Evolutionary conservation across 2,797 vertebrate species (phyloP).

Genomic region (Mormyrops boulengeri): DNA sequence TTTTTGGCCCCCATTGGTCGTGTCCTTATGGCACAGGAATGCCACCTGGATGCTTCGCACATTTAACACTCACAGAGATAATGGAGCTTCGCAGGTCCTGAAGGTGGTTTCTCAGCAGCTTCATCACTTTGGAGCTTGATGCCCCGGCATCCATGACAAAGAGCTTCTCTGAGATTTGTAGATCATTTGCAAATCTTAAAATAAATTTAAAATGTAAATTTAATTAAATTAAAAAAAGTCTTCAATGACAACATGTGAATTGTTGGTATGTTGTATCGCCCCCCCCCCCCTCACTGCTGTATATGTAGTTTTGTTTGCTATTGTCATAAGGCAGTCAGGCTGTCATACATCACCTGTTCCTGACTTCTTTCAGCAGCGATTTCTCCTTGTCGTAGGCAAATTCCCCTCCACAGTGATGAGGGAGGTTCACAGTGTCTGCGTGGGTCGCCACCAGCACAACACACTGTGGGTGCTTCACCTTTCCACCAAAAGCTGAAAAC

Average conservation of each 20-base stretch:
- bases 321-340: not conserved
- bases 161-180: conserved; percentile 83
- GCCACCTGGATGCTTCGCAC: not conserved
- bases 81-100: conserved; percentile 80
- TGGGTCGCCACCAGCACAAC: conserved; percentile 89
- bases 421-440: conserved; percentile 88
- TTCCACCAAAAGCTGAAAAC: conserved; percentile 79
- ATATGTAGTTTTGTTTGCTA: not conserved
- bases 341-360: conserved; percentile 68
- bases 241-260: not conserved
- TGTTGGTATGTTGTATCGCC: not conserved
- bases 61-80: conserved; percentile 71
- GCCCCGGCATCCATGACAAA: conserved; percentile 89
- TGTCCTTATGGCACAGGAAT: not conserved
- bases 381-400: conserved; percentile 87
- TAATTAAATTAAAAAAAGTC: not conserved
- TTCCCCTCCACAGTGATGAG: conserved; percentile 80
- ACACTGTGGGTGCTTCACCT: conserved; percentile 73
- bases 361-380: conserved; percentile 79
- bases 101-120: conserved; percentile 83
- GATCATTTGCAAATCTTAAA: conserved; percentile 85
- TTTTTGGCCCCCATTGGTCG: not conserved
- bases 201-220: not conserved
- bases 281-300: not conserved
- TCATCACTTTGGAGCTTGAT: conserved; percentile 92